A percentile compares a stretch with the other conserved stretches of the same genome.
Conservation (phyloP, 2,888 invertebrate species). For the Dicycla oo region DNA sequence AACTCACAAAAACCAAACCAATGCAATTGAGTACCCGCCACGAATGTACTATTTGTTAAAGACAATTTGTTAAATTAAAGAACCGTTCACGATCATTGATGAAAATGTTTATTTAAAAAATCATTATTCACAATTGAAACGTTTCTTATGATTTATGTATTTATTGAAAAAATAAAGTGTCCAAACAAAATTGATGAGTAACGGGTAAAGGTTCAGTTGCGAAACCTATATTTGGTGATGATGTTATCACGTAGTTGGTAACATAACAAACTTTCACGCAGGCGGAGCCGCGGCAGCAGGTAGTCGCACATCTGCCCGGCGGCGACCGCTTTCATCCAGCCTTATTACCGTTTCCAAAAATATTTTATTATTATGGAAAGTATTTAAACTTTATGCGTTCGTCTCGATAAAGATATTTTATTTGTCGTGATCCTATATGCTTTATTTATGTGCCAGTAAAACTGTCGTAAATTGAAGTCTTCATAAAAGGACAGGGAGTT, state of each 20-base stretch:
- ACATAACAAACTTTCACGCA: constrained; percentile 80
- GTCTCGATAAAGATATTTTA: constrained; percentile 86
- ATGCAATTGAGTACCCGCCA: constrained; percentile 70
- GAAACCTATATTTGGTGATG: constrained; percentile 74
- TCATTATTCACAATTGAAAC: constrained; percentile 55
- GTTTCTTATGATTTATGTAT: constrained; percentile 45
- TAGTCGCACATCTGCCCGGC: constrained; percentile 86
- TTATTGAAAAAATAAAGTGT: constrained; percentile 54
- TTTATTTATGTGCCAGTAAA: constrained; percentile 87
- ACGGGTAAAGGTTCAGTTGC: constrained; percentile 72
- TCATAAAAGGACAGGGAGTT: constrained; percentile 84
- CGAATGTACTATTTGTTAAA: constrained; percentile 64
- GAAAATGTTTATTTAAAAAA: too few relatives aligned
- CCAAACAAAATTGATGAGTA: constrained; percentile 66
- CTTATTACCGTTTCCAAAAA: constrained; percentile 87
- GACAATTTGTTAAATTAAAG: constrained; percentile 52
- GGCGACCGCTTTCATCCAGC: constrained; percentile 88
- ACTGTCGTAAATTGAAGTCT: constrained; percentile 87
- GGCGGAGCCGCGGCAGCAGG: constrained; percentile 77
- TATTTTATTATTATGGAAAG: constrained; percentile 88
- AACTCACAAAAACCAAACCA: constrained; percentile 82
- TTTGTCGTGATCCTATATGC: constrained; percentile 82
- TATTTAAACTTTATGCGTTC: constrained; percentile 85
- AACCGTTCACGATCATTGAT: constrained; percentile 47
- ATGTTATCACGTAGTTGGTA: constrained; percentile 74